Evolutionary conservation across 2,113 vertebrate genomes (phyloP).

Genomic region (Cervus canadensis): DNA sequence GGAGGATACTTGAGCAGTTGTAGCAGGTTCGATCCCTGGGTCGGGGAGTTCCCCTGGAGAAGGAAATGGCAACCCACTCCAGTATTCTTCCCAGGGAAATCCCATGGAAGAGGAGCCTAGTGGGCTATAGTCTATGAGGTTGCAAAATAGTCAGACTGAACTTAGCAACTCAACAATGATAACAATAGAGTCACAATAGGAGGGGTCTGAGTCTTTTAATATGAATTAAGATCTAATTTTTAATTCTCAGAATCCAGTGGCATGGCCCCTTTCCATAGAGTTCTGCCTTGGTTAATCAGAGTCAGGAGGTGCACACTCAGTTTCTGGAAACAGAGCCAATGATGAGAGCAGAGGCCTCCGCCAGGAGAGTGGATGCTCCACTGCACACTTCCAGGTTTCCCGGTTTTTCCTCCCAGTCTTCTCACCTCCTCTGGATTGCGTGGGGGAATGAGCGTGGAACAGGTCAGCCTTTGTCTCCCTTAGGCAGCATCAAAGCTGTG

Average conservation of each 20-base stretch:
- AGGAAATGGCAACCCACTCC: not conserved
- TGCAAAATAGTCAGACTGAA: not conserved
- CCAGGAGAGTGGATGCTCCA: too few species aligned
- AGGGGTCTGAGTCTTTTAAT: not conserved
- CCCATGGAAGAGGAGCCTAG: not conserved
- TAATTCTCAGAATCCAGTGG: not conserved
- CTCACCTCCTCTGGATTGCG: not conserved
- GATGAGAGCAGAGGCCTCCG: not conserved
- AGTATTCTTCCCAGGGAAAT: not conserved
- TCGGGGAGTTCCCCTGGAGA: not conserved
- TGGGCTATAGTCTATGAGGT: not conserved
- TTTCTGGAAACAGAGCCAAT: not conserved
- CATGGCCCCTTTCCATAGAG: not conserved
- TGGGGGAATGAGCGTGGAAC: not conserved
- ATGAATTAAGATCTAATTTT: not conserved
- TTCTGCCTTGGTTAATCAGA: not conserved
- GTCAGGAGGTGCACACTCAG: not conserved
- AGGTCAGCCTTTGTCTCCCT: not conserved
- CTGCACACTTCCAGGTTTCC: not conserved
- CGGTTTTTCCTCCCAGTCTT: not conserved
- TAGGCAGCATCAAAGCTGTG: not conserved
- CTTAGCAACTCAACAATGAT: not conserved
- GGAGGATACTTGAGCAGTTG: not conserved
- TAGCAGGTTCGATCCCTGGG: not conserved
- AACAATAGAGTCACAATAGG: not conserved